Evolutionary conservation across 1,140 invertebrate genomes (phyloP).

Genomic region (Tetragnatha versicolor): DNA sequence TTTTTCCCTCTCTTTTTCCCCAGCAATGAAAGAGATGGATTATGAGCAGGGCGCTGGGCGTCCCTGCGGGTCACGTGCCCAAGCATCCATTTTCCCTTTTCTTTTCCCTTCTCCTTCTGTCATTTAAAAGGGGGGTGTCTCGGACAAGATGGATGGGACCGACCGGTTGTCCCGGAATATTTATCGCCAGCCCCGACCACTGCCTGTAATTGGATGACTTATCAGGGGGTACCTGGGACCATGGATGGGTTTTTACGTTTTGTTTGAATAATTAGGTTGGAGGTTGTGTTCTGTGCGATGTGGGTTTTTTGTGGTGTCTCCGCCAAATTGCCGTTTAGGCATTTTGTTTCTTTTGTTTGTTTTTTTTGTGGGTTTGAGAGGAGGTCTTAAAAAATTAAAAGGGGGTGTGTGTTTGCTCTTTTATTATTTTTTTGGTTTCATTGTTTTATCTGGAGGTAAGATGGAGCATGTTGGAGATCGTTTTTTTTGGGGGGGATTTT

Average conservation of each 20-base stretch:
- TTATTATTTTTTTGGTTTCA: no score
- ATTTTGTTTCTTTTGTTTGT: no score
- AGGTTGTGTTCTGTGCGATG: no score
- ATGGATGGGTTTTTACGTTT: background rate
- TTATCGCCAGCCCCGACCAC: constrained; percentile 26
- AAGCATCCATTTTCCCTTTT: background rate
- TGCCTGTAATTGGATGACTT: constrained; percentile 50
- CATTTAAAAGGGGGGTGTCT: constrained; percentile 10
- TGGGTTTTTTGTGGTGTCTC: no score
- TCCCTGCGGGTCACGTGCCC: constrained; percentile 37
- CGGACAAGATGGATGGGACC: constrained; percentile 32
- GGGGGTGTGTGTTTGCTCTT: no score
- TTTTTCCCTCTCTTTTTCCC: no score
- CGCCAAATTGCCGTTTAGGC: no score
- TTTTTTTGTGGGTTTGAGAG: no score
- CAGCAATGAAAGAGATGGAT: constrained; percentile 54
- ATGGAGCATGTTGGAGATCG: no score
- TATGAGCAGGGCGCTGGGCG: constrained; percentile 41
- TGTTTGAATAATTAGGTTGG: background rate
- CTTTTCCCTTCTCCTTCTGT: background rate
- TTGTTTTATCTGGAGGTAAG: no score
- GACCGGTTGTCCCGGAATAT: constrained; percentile 45
- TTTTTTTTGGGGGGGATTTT: no score
- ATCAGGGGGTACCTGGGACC: constrained; percentile 6
- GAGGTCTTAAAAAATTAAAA: no score